These are phyloP conservation scores for Nomada fabriciana DNA, from an alignment of 2,888 invertebrate genomes.

Conservation along the genomic window DNA sequence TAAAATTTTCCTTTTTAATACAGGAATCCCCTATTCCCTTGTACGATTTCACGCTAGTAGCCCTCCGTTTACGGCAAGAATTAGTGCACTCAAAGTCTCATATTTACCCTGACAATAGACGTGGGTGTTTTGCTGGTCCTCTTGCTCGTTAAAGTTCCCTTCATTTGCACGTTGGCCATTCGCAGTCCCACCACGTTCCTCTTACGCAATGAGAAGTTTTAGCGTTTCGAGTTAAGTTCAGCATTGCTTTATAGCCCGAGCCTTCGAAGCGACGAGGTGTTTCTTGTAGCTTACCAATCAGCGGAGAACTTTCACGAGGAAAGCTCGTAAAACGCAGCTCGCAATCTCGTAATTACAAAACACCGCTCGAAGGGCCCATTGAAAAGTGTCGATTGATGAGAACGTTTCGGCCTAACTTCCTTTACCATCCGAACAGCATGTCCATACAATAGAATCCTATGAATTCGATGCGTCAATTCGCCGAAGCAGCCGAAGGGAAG, in stretches of 20 bases:
- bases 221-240: neutral
- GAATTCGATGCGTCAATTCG: neutral
- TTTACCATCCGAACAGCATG: neutral
- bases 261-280: slow-evolving; percentile 8
- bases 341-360: slow-evolving; percentile 52
- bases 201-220: slow-evolving; percentile 1
- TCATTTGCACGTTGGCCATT: slow-evolving; percentile 31
- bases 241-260: neutral
- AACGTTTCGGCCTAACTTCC: neutral
- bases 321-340: slow-evolving; percentile 49
- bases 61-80: neutral
- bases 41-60: slow-evolving; percentile 3
- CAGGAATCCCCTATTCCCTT: slow-evolving; percentile 26
- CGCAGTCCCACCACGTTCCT: slow-evolving; percentile 27
- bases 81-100: slow-evolving; percentile 25
- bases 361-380: slow-evolving; percentile 1
- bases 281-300: slow-evolving; percentile 32
- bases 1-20: slow-evolving; percentile 5
- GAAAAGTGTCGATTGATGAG: slow-evolving; percentile 1
- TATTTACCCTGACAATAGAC: slow-evolving; percentile 5
- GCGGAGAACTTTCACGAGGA: slow-evolving; percentile 31
- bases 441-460: neutral
- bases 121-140: slow-evolving; percentile 34
- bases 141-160: slow-evolving; percentile 24
- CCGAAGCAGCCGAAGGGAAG: neutral